Base-by-base conservation (phyloP, 2,888 invertebrate genomes). In the Sclerodermus sp. region DNA sequence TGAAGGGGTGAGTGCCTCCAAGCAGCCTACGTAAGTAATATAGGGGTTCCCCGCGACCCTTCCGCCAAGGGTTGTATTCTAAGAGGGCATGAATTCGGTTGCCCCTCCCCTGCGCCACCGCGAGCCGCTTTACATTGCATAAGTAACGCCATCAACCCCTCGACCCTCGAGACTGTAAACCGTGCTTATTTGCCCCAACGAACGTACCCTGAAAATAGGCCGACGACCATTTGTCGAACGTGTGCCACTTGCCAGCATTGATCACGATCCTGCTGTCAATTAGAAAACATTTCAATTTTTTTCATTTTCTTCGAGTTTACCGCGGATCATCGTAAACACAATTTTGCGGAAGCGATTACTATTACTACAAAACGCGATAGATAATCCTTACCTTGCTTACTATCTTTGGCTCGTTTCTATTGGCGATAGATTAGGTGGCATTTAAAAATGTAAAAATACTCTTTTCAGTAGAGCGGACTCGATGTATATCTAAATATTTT, bases 31-130 rank as follows among this genome's bases (percentile, higher is more conserved):
- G 66, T 70, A 70, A 70, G 69, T 70, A 70, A 71, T 70, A 67
- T 70, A 69, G 64, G 70, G 70, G 69, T 57, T 64, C 53, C 56
- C 53, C 66, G 60, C 70, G 71, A 73, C 73, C 73, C 72, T 72
- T 71, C 58, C 63, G 59, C 62, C 64, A 66, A 69, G 70, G 69
- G 70, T 69, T 67, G 68, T 66, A 67, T 64, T 65, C 62, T 60
- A 64, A 65, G 64, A 64, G 68, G 67, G 71, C 70, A 73, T 71
- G 73, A 68, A 64, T 72, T 70, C 62, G 66, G 66, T 62, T 60
- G 64, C 57, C 56, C 53, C 47, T 36, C 38, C 29, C 44, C 18
- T 23, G 53, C 46, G 44, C 38, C 23, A 17, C 39, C 39, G 30
- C 31, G 51, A 62, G 58, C 53, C 57, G 67, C 61, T 71, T 67